Evolutionary conservation across 2,113 vertebrate species (phyloP).

Genomic region (Vulpes ferrilata): DNA sequence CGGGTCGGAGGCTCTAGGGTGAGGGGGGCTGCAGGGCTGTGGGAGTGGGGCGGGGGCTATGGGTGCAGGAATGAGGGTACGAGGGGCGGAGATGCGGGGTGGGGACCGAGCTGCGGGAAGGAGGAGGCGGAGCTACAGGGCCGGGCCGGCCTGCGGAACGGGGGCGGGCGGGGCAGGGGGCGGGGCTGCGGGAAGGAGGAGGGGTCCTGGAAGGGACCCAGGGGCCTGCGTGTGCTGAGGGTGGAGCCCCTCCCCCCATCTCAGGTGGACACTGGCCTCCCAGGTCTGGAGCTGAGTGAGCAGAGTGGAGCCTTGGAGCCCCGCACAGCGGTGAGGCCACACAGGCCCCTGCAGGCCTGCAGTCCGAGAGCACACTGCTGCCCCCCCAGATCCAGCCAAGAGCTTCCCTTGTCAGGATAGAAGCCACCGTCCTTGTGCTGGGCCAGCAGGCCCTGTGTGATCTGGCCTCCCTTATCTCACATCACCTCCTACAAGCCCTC

Average conservation of each 20-base stretch:
- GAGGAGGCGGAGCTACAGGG: too few relatives aligned
- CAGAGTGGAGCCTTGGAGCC: neutral
- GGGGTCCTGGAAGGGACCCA: neutral
- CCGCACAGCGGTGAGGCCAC: neutral
- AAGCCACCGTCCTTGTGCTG: neutral
- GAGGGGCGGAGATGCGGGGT: neutral
- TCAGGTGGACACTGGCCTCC: too few relatives aligned
- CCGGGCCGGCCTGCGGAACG: too few relatives aligned
- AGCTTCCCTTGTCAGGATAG: neutral
- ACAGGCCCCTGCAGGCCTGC: neutral
- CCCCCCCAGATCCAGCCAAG: neutral
- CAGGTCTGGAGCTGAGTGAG: fast-evolving
- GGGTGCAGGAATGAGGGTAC: too few relatives aligned
- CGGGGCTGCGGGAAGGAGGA: neutral
- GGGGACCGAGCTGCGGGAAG: too few relatives aligned
- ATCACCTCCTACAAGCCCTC: neutral
- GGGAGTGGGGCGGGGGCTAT: neutral
- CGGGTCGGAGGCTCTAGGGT: too few relatives aligned
- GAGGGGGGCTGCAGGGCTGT: neutral
- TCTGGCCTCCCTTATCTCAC: neutral
- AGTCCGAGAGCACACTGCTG: neutral
- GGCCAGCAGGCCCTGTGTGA: neutral
- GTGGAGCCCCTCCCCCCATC: neutral
- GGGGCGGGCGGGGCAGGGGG: too few relatives aligned
- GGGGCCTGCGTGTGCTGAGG: fast-evolving